Conservation (phyloP, 2,113 vertebrate genomes). For the Macroglossus sobrinus region DNA sequence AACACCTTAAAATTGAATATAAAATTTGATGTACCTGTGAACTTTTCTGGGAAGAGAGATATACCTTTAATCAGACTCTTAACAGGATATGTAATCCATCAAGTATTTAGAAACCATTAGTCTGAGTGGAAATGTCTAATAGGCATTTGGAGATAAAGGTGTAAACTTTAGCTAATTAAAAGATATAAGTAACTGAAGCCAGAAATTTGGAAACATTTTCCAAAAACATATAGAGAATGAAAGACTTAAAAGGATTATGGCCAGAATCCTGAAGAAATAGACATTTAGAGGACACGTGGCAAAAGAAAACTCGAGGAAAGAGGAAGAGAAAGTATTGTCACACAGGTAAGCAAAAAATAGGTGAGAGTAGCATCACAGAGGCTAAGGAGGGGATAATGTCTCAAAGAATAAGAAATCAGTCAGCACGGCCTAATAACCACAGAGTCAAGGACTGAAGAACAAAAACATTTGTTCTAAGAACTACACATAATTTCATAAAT, state of each 20-base stretch:
- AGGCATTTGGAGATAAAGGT: neutral
- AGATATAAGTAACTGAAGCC: neutral
- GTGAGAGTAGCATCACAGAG: neutral
- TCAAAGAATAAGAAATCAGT: neutral
- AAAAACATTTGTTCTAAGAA: neutral
- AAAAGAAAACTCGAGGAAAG: neutral
- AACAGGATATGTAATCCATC: neutral
- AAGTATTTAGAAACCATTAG: neutral
- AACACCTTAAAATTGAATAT: neutral
- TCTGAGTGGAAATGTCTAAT: neutral
- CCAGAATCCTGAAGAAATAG: neutral
- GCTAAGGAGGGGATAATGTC: neutral
- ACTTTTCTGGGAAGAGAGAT: neutral
- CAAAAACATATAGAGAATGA: neutral
- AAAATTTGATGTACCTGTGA: neutral
- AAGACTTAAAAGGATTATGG: neutral
- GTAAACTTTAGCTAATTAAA: neutral
- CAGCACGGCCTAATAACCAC: neutral
- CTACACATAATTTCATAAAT: neutral
- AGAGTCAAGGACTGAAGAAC: neutral
- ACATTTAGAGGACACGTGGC: neutral
- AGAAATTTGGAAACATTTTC: neutral
- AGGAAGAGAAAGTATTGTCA: neutral
- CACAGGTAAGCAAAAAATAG: neutral
- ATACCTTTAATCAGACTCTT: neutral